Evolutionary conservation across 1,140 invertebrate genomes (phyloP).

Genomic region (Calliphora vicina): DNA sequence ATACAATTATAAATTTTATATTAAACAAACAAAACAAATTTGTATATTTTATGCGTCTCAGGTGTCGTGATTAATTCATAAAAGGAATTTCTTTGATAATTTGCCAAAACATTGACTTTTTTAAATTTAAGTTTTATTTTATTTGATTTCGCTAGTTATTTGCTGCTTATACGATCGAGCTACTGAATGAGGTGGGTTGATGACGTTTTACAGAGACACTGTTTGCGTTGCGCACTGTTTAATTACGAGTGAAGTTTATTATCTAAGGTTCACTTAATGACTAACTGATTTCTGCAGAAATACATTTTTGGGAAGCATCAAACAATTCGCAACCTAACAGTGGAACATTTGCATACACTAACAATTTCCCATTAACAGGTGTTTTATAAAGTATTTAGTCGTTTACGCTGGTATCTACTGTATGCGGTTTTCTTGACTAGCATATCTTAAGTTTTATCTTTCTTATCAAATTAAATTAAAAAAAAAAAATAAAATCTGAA

Average conservation of each 20-base stretch:
- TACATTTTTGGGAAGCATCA: background rate
- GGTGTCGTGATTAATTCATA: slow-evolving; percentile 25
- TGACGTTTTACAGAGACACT: too few relatives aligned
- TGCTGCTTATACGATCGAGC: too few relatives aligned
- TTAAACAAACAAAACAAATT: background rate
- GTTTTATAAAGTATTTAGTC: background rate
- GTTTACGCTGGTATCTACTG: background rate
- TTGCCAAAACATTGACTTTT: slow-evolving; percentile 28
- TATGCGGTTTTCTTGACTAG: background rate
- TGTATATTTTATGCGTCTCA: background rate
- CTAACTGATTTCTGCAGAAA: background rate
- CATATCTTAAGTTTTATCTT: background rate
- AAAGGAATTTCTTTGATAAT: slow-evolving; percentile 16
- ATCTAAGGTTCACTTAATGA: background rate
- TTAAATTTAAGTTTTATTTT: background rate
- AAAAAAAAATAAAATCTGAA: background rate
- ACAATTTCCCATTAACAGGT: too few relatives aligned
- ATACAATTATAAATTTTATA: background rate
- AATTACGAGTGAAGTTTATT: background rate
- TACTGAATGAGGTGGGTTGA: background rate
- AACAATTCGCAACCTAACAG: background rate
- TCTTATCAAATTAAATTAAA: too few relatives aligned
- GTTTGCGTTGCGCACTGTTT: too few relatives aligned
- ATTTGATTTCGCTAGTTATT: background rate
- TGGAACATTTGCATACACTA: background rate